Evolutionary conservation across 2,113 vertebrate genomes (phyloP), one percentile per base, ranked within the genome.

Genomic region (Trematomus loennbergii): DNA sequence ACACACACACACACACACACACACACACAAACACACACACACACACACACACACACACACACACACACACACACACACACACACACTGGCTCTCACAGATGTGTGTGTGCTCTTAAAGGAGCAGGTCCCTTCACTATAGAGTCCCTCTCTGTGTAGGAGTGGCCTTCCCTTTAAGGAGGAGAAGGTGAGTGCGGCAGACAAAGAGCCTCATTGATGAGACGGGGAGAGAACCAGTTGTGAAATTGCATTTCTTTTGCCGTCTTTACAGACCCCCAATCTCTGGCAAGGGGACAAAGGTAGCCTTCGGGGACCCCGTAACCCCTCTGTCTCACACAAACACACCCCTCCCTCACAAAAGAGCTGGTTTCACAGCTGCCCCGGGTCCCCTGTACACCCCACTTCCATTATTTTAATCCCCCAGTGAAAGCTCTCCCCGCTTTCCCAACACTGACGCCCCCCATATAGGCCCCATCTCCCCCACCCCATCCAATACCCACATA

Each of bases 361-460:
- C 72, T 86, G 88, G 88, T 83, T 91, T 88, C 88, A 90, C 94
- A 94, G 94, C 94, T 95, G 94, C 92, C 94, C 82, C 62, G 13
- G 53, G 16, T 59, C 82, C 87, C 87, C 86, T 76, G 18, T 62
- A 79, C 72, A 70, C 75, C 87, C 87, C 64, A 20, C 64, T 81
- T 83, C 87, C 85, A 90, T 92, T 92, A 92, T 92, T 91, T 82
- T 93, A 94, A 95, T 95, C 92, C 89, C 87, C 79, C 83, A 92
- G 91, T 93, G 93, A 94, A 94, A 92, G 91, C 89, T 83, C 78
- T 85, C 78, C 80, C 43, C 54, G 9, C 16, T 67, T 73, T 64
- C 71, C 52, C 61, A 55, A 74, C 70, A 72, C 79, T 70, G 72
- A 33, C 36, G 1, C 33, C 75, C 60, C 36, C 6, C 53, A 22